Percentiles rank a stretch among this genome's conserved stretches.
These are phyloP conservation scores for Agrochola lota DNA, from an alignment of 2,888 invertebrate genomes.

Conservation along the genomic window DNA sequence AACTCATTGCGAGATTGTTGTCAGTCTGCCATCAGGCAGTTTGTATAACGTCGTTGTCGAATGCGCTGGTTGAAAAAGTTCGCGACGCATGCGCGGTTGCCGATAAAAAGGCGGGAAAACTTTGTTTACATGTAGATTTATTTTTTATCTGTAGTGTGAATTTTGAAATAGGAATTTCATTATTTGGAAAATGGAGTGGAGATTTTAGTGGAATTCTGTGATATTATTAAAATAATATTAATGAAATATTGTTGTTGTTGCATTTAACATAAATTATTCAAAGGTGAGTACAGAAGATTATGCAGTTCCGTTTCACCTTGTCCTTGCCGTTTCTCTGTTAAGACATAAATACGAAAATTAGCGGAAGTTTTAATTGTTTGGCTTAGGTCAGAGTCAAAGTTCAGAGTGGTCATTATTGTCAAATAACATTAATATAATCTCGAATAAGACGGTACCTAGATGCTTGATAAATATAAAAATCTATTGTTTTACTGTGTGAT, in stretches of 20 bases:
- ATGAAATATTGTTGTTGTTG: conserved; percentile 9
- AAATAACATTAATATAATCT: background rate
- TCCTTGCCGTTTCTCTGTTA: background rate
- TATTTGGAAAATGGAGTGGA: conserved; percentile 27
- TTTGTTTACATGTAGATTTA: conserved; percentile 33
- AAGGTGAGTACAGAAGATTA: conserved; percentile 40
- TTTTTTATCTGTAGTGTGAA: conserved; percentile 27
- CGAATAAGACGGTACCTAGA: background rate
- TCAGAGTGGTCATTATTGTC: background rate
- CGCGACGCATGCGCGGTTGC: conserved; percentile 74
- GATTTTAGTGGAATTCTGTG: conserved; percentile 47
- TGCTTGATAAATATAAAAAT: background rate
- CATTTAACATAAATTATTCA: background rate
- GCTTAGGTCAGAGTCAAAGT: conserved; percentile 13
- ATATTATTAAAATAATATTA: background rate
- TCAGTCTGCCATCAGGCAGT: conserved; percentile 77
- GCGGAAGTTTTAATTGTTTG: conserved; percentile 26
- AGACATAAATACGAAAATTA: conserved; percentile 13
- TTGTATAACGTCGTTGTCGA: conserved; percentile 76
- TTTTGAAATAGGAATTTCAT: conserved; percentile 11
- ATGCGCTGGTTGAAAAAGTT: conserved; percentile 82
- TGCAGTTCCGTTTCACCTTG: background rate
- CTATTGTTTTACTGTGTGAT: background rate
- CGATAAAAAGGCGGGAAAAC: conserved; percentile 74
- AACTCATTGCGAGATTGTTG: conserved; percentile 75